Evolutionary conservation across 2,888 invertebrate genomes (phyloP).

Genomic region (Mellilla xanthometata): DNA sequence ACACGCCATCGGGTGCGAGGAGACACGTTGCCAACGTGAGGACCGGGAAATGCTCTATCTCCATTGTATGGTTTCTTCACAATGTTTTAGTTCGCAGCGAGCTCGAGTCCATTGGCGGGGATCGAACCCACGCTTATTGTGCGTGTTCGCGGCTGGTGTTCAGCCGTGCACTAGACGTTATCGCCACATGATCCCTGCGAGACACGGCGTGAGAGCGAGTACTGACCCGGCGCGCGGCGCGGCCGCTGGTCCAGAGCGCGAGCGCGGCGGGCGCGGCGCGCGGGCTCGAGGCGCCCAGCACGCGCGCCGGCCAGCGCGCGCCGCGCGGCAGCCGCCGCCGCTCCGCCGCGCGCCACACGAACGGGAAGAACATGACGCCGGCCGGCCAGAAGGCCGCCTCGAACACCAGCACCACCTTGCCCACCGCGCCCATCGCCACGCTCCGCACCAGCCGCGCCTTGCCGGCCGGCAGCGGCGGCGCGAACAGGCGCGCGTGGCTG

Average conservation of each 20-base stretch:
- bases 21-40: no score
- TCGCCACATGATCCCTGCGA: no score
- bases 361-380: slow-evolving; percentile 33
- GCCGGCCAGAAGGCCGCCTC: slow-evolving; percentile 85
- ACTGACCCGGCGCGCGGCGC: slow-evolving; percentile 43
- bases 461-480: slow-evolving; percentile 73
- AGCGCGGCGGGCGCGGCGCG: slow-evolving; percentile 32
- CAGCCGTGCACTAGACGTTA: no score
- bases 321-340: slow-evolving; percentile 18
- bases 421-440: slow-evolving; percentile 84
- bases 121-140: no score
- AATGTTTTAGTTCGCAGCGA: no score
- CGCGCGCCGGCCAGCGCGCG: slow-evolving; percentile 39
- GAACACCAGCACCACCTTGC: slow-evolving; percentile 86
- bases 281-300: slow-evolving; percentile 37
- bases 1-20: no score
- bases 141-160: no score
- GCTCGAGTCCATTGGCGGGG: no score
- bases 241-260: slow-evolving; percentile 47
- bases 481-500: slow-evolving; percentile 82
- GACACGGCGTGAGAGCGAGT: not conserved
- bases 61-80: no score
- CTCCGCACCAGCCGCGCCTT: slow-evolving; percentile 81
- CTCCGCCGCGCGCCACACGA: slow-evolving; percentile 63
- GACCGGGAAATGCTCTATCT: no score